These are phyloP conservation scores for Aptenodytes patagonicus DNA, from an alignment of 2,113 vertebrate species.

Conservation along the genomic window DNA sequence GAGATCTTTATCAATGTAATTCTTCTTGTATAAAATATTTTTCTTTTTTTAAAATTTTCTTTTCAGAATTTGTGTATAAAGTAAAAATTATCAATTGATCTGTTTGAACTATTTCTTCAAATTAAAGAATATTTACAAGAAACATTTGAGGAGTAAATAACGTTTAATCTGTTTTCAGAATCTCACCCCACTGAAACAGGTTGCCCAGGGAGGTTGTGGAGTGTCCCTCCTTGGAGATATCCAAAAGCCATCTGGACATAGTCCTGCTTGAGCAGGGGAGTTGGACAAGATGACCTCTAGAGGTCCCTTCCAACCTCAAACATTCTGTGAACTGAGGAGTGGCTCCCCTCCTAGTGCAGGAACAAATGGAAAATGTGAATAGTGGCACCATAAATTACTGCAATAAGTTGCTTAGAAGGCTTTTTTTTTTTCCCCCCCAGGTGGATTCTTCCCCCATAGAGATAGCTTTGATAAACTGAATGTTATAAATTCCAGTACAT, in stretches of 20 bases:
- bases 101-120: background rate
- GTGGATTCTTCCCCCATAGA: background rate
- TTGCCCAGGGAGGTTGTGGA: background rate
- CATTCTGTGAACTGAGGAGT: background rate
- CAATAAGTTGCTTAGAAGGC: background rate
- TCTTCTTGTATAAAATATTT: background rate
- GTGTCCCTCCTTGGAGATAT: background rate
- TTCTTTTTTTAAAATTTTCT: background rate
- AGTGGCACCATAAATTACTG: background rate
- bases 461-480: background rate
- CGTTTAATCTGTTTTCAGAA: background rate
- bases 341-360: background rate
- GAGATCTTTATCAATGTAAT: background rate
- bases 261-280: background rate
- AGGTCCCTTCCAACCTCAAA: background rate
- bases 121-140: background rate
- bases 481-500: background rate
- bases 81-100: background rate
- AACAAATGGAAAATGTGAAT: background rate
- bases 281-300: background rate
- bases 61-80: background rate
- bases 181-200: background rate
- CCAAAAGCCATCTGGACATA: background rate
- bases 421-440: too few relatives aligned
- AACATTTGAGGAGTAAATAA: background rate